Evolutionary conservation across 92 coral and sea anemone genomes (phyloP).

Genomic region (Porites cylindrica): DNA sequence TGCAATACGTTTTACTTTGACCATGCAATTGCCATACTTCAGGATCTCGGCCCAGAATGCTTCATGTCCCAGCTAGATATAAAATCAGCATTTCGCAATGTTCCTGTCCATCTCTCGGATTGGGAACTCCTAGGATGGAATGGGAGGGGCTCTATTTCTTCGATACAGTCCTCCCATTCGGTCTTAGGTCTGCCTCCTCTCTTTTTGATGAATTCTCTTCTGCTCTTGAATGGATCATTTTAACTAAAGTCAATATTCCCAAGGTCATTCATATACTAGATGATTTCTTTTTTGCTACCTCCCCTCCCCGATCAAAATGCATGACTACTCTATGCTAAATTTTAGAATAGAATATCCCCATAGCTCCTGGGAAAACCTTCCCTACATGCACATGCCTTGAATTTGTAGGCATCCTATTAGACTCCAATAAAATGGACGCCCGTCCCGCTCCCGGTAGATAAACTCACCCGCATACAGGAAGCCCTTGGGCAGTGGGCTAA

Average conservation of each 20-base stretch:
- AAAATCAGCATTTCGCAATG: too few relatives aligned
- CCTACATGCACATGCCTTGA: slow-evolving; percentile 1
- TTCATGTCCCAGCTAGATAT: background rate
- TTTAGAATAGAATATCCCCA: background rate
- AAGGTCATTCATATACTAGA: too few relatives aligned
- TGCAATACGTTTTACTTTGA: background rate
- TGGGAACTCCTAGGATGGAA: too few relatives aligned
- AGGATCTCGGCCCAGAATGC: background rate
- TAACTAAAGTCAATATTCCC: too few relatives aligned
- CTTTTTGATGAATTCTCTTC: too few relatives aligned
- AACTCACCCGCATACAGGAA: background rate
- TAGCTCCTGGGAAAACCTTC: background rate
- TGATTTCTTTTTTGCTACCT: too few relatives aligned
- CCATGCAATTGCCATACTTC: background rate
- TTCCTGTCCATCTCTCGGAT: too few relatives aligned
- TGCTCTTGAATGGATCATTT: too few relatives aligned
- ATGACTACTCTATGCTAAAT: background rate
- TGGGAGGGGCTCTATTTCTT: too few relatives aligned
- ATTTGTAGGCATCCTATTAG: slow-evolving; percentile 9
- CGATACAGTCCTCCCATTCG: too few relatives aligned
- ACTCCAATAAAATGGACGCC: background rate
- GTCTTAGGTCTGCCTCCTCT: too few relatives aligned
- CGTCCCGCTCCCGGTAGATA: background rate
- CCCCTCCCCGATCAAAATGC: too few relatives aligned
- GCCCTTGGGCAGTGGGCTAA: background rate